Evolutionary conservation across 2,888 invertebrate species (phyloP).

Genomic region (Smittia aterrima): DNA sequence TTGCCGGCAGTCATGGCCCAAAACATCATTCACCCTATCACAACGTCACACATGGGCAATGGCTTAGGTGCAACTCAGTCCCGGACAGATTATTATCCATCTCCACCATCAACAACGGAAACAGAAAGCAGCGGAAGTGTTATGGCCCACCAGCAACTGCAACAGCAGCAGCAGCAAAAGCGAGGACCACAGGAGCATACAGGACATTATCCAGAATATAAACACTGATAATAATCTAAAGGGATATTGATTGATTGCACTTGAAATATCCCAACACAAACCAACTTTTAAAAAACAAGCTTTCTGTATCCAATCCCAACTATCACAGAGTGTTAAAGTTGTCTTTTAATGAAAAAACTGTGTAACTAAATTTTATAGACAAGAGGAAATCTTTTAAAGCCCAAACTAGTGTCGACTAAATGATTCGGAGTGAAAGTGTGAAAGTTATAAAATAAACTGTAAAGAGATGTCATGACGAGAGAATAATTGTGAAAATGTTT

Average conservation of each 20-base stretch:
- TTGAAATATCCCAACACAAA: conserved; percentile 26
- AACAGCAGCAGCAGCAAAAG: conserved; percentile 49
- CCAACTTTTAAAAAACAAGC: too few species aligned
- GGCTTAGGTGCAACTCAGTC: conserved; percentile 56
- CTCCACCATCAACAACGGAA: conserved; percentile 56
- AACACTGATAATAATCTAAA: conserved; percentile 63
- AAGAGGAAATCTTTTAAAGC: background rate
- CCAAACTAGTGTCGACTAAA: too few species aligned
- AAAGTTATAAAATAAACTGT: too few species aligned
- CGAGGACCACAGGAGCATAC: conserved; percentile 58
- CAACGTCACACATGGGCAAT: conserved; percentile 23
- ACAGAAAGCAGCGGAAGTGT: conserved; percentile 59
- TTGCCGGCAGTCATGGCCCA: conserved; percentile 55
- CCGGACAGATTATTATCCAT: conserved; percentile 55
- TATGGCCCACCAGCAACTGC: conserved; percentile 50
- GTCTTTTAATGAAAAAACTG: background rate
- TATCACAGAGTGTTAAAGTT: background rate
- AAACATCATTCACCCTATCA: conserved; percentile 56
- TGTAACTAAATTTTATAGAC: conserved; percentile 17
- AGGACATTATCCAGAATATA: conserved; percentile 69
- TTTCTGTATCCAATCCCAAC: background rate
- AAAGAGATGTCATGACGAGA: background rate
- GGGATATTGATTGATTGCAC: conserved; percentile 36
- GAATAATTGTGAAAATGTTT: background rate
- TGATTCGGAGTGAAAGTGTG: background rate